Conservation (phyloP, 2,797 vertebrate species). For the Mus spretus region DNA sequence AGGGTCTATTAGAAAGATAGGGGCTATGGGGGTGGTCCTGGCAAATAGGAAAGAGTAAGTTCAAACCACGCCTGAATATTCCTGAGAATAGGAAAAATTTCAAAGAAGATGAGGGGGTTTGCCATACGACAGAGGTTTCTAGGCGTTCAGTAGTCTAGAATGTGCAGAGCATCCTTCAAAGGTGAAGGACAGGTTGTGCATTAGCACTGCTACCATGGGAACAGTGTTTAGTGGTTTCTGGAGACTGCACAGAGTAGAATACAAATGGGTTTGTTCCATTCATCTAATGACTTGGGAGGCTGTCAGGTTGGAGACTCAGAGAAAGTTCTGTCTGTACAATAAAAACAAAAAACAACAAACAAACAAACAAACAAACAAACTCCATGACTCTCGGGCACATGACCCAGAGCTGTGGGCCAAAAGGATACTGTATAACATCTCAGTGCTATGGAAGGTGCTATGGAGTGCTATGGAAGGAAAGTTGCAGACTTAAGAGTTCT, state of each 20-base stretch:
- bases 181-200: conserved; percentile 16
- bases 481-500: neutral
- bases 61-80: neutral
- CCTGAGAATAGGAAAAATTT: neutral
- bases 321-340: neutral
- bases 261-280: neutral
- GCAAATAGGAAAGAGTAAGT: neutral
- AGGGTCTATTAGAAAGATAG: neutral
- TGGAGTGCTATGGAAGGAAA: neutral
- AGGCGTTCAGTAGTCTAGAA: neutral
- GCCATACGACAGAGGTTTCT: neutral
- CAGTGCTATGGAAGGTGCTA: conserved; percentile 8
- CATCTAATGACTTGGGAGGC: neutral
- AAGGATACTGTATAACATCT: neutral
- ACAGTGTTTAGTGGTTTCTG: neutral
- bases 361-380: too few species aligned
- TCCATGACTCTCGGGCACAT: neutral
- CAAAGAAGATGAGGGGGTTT: neutral
- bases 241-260: neutral
- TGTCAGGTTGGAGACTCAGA: neutral
- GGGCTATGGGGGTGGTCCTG: neutral
- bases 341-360: too few species aligned
- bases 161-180: neutral
- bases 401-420: neutral
- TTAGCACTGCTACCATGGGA: neutral